These are phyloP conservation scores for Tachina lurida DNA, from an alignment of 2,888 invertebrate species.

Conservation along the genomic window DNA sequence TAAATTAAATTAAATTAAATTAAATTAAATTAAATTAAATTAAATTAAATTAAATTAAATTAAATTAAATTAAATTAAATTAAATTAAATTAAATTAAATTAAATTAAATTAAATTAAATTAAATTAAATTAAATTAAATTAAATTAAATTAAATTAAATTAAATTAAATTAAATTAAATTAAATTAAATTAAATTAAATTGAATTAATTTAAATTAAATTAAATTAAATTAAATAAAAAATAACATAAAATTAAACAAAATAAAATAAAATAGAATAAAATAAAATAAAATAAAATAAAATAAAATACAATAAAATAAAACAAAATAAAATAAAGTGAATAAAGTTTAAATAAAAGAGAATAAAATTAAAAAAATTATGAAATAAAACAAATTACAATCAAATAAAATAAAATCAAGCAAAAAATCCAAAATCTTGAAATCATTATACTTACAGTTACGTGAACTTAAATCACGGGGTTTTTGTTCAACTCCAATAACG, in stretches of 20 bases:
- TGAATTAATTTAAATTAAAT: not conserved
- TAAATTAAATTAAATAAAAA: not conserved
- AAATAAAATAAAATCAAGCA: not conserved
- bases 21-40: not conserved
- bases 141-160: conserved; percentile 10
- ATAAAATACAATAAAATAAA: too few relatives aligned
- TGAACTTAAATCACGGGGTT: conserved; percentile 93
- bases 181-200: not conserved
- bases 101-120: too few relatives aligned
- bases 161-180: not conserved
- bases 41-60: not conserved
- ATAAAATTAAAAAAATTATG: not conserved
- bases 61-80: conserved; percentile 3
- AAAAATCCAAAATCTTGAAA: not conserved
- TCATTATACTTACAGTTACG: conserved; percentile 89
- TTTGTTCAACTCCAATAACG: conserved; percentile 87
- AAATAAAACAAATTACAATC: not conserved
- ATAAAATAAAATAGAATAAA: not conserved
- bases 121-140: not conserved
- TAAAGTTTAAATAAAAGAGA: not conserved
- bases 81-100: not conserved
- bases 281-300: conserved; percentile 5
- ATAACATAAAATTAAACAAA: too few relatives aligned
- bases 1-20: too few relatives aligned
- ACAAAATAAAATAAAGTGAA: not conserved